A percentile compares a stretch with the other conserved stretches of the same genome.
Evolutionary conservation across 2,888 invertebrate genomes (phyloP).

Genomic region (Calliscelio sp.): DNA sequence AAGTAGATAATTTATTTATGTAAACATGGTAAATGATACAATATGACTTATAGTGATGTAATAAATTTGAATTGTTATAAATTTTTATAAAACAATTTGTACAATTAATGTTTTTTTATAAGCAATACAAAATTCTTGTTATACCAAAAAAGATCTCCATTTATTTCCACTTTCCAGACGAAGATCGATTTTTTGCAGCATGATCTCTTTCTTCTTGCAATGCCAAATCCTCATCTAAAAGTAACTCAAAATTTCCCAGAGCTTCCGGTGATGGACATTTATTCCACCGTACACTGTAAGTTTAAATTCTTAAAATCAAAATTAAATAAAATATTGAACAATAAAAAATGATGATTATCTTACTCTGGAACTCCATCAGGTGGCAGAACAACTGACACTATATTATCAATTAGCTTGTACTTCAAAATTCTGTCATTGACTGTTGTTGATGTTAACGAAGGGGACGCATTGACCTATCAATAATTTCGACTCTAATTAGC

Average conservation of each 20-base stretch:
- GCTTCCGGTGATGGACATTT: conserved; percentile 91
- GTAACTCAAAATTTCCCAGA: conserved; percentile 93
- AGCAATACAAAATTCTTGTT: no score
- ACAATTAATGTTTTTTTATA: no score
- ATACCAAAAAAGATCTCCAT: no score
- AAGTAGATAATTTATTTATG: no score
- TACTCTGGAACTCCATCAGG: conserved; percentile 95
- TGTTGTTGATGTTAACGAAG: conserved; percentile 97
- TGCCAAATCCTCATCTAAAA: conserved; percentile 93
- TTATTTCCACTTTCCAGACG: conserved; percentile 82
- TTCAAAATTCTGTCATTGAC: conserved; percentile 97
- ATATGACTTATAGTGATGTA: no score
- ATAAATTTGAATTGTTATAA: no score
- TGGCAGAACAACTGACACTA: conserved; percentile 95
- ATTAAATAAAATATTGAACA: not conserved
- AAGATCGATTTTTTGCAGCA: conserved; percentile 79
- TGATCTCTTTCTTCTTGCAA: conserved; percentile 88
- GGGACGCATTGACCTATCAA: conserved; percentile 95
- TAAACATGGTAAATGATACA: no score
- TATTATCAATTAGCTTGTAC: conserved; percentile 97
- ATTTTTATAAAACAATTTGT: no score
- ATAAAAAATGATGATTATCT: conserved; percentile 79
- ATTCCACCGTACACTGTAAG: conserved; percentile 92
- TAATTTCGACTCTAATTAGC: not conserved
- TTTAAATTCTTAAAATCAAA: not conserved